Conservation (phyloP, 2,888 invertebrate genomes). For the Hemicrepidius hirtus region DNA sequence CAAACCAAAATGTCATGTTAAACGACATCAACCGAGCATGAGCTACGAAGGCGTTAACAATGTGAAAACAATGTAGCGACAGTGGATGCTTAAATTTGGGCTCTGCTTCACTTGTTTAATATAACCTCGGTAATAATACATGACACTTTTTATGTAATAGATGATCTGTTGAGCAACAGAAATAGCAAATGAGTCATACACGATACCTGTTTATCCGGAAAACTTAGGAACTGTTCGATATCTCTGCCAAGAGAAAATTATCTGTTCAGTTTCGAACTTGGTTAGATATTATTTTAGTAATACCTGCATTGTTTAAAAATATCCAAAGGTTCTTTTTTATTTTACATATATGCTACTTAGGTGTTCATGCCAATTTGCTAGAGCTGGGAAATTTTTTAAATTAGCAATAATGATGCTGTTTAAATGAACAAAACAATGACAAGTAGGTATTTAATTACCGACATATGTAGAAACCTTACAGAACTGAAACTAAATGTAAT, state of each 20-base stretch:
- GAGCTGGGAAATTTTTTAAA: constrained; percentile 10
- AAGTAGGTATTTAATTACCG: constrained; percentile 13
- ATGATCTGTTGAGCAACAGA: background rate
- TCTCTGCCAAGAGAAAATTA: too few relatives aligned
- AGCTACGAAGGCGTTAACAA: constrained; percentile 22
- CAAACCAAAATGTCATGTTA: constrained; percentile 29
- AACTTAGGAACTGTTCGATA: too few relatives aligned
- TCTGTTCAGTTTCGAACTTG: too few relatives aligned
- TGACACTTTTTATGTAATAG: constrained; percentile 11
- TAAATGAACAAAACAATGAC: constrained; percentile 18
- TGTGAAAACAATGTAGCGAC: constrained; percentile 17
- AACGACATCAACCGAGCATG: constrained; percentile 1
- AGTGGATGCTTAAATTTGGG: constrained; percentile 11
- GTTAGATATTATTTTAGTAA: too few relatives aligned
- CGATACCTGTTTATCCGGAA: background rate
- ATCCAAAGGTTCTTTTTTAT: background rate
- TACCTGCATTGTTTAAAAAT: background rate
- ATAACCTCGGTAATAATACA: constrained; percentile 17
- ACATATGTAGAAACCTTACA: background rate
- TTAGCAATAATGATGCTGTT: constrained; percentile 9
- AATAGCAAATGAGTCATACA: background rate
- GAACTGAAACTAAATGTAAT: constrained; percentile 4
- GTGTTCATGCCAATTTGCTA: background rate
- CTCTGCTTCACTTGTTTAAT: constrained; percentile 5
- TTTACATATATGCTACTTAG: background rate